Evolutionary conservation across 2,888 invertebrate species (phyloP).

Genomic region (Vandiemenella viatica): DNA sequence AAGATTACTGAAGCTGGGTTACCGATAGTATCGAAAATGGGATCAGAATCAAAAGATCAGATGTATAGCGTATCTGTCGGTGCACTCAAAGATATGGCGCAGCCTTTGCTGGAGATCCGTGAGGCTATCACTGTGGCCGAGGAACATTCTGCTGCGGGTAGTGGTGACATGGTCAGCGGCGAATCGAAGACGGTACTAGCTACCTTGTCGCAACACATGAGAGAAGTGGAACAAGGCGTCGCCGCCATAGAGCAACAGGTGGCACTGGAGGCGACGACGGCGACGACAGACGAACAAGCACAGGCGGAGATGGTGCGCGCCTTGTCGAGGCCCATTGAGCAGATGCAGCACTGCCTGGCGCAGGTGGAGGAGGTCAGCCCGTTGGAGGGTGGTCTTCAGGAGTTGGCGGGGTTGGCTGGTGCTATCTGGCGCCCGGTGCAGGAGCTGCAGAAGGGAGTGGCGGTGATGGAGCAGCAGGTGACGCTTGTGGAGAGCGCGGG

Average conservation of each 20-base stretch:
- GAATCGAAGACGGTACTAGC: background rate
- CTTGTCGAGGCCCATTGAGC: slow-evolving; percentile 10
- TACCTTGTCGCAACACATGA: background rate
- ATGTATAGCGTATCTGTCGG: no score
- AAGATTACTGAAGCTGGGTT: no score
- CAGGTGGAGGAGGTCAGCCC: slow-evolving; percentile 5
- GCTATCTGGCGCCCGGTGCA: slow-evolving; percentile 1
- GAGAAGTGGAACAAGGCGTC: no score
- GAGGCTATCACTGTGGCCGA: slow-evolving; percentile 17
- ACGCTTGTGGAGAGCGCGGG: background rate
- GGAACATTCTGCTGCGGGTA: slow-evolving; percentile 12
- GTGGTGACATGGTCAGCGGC: background rate
- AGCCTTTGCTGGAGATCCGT: slow-evolving; percentile 18
- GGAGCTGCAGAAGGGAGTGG: slow-evolving; percentile 1
- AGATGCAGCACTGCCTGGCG: slow-evolving; percentile 8
- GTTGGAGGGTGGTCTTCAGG: no score
- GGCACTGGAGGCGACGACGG: background rate
- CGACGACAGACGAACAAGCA: background rate
- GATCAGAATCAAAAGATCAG: no score
- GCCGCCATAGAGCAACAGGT: no score
- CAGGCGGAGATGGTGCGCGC: no score
- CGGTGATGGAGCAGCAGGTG: background rate
- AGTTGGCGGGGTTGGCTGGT: no score
- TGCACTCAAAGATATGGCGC: no score
- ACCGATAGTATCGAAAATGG: no score